phyloP scores from a whole-genome alignment of 2,888 invertebrate species.

The Drosophila birchii region DNA sequence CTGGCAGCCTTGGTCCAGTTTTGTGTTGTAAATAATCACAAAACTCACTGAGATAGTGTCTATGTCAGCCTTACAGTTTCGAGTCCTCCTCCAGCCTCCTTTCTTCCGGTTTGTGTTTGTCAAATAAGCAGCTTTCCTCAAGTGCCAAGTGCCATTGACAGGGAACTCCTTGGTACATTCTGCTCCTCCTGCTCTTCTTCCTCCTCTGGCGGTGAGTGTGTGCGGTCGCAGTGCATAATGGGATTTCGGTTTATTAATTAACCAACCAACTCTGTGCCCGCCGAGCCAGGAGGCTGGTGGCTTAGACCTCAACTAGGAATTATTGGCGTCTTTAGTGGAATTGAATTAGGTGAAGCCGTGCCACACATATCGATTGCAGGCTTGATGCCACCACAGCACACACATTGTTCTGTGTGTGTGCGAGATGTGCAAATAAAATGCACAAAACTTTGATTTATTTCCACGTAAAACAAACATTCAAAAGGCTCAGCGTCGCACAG shows the following conservation, averaged over 20 bases:
- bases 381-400: constrained; percentile 16
- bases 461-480: constrained; percentile 73
- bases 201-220: constrained; percentile 14
- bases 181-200: not conserved
- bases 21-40: constrained; percentile 60
- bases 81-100: constrained; percentile 4
- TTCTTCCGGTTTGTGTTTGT: constrained; percentile 57
- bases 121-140: constrained; percentile 69
- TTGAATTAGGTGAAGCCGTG: constrained; percentile 33
- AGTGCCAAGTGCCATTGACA: constrained; percentile 66
- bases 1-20: constrained; percentile 28
- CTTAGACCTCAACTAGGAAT: constrained; percentile 29
- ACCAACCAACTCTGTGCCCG: constrained; percentile 19
- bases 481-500: constrained; percentile 50
- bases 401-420: constrained; percentile 20
- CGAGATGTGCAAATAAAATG: constrained; percentile 53
- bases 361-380: constrained; percentile 37
- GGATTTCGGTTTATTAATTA: constrained; percentile 54
- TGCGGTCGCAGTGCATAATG: constrained; percentile 45
- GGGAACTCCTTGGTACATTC: constrained; percentile 12
- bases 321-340: constrained; percentile 33
- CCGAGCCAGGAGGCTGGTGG: constrained; percentile 2
- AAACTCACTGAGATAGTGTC: constrained; percentile 43
- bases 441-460: constrained; percentile 75
- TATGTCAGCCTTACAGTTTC: not conserved